Evolutionary conservation across 1,140 invertebrate species (phyloP).

Genomic region (Patella vulgata): DNA sequence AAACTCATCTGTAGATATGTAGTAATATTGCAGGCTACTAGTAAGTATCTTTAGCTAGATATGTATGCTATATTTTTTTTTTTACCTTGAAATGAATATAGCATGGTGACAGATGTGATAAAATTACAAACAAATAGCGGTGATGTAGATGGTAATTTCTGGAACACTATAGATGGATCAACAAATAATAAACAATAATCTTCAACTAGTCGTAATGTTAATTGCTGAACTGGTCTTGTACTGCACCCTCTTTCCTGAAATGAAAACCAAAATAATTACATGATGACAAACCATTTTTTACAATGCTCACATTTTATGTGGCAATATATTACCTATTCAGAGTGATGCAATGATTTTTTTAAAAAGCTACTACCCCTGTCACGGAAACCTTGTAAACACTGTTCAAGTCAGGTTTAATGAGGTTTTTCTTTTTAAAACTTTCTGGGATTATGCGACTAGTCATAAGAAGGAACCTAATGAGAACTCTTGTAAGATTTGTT

Average conservation of each 20-base stretch:
- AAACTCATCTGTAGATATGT: too few species aligned
- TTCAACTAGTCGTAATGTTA: slow-evolving; percentile 51
- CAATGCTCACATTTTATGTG: neutral
- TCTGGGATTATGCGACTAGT: too few species aligned
- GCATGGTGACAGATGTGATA: slow-evolving; percentile 53
- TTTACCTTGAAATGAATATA: slow-evolving; percentile 51
- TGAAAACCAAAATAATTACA: neutral
- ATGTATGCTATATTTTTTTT: too few species aligned
- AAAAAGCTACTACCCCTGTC: too few species aligned
- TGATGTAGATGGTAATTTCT: slow-evolving; percentile 49
- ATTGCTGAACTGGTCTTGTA: slow-evolving; percentile 45
- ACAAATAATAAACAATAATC: slow-evolving; percentile 58
- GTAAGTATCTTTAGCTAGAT: too few species aligned
- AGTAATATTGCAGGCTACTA: too few species aligned
- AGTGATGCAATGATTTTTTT: neutral
- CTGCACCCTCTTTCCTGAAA: slow-evolving; percentile 54
- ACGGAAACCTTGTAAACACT: too few species aligned
- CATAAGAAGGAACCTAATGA: too few species aligned
- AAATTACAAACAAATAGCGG: slow-evolving; percentile 61
- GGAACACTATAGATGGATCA: slow-evolving; percentile 46
- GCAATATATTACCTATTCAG: neutral
- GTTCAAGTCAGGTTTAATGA: too few species aligned
- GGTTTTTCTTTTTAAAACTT: too few species aligned
- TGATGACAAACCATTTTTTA: neutral
- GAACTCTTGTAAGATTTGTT: too few species aligned